phyloP scores from a whole-genome alignment of 2,113 vertebrate species.

The Rhabdornis inornatus region DNA sequence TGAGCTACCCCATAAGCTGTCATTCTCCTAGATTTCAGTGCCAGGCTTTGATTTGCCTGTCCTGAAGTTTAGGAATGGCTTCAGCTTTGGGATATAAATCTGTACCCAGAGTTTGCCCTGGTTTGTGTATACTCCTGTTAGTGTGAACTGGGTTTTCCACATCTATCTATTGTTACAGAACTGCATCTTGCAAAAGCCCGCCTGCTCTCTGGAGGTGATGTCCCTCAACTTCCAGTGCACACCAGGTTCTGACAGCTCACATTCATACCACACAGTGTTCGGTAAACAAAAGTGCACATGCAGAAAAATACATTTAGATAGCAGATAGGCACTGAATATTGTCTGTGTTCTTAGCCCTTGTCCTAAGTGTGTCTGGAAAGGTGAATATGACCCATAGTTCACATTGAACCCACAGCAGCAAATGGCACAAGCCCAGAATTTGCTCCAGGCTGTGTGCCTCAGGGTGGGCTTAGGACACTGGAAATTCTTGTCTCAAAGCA shows the following conservation, averaged over 20 bases:
- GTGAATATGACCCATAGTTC: not conserved
- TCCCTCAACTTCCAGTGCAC: constrained; percentile 24
- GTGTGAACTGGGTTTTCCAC: not conserved
- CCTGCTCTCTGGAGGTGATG: constrained; percentile 15
- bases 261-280: constrained; percentile 57
- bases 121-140: not conserved
- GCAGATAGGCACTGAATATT: constrained; percentile 54
- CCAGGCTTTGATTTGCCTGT: not conserved
- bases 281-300: constrained; percentile 66
- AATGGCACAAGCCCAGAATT: not conserved
- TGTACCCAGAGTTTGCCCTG: not conserved
- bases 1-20: not conserved
- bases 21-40: not conserved
- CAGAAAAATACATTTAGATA: constrained; percentile 38
- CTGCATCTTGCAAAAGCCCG: not conserved
- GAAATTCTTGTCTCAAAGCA: not conserved
- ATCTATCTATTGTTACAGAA: not conserved
- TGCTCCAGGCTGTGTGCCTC: not conserved
- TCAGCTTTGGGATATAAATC: not conserved
- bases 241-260: constrained; percentile 49
- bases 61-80: not conserved
- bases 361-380: not conserved
- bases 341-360: constrained; percentile 56
- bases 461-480: not conserved
- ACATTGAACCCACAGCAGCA: constrained; percentile 34